Evolutionary conservation across 2,113 vertebrate genomes (phyloP).

Genomic region (Notiomystis cincta): DNA sequence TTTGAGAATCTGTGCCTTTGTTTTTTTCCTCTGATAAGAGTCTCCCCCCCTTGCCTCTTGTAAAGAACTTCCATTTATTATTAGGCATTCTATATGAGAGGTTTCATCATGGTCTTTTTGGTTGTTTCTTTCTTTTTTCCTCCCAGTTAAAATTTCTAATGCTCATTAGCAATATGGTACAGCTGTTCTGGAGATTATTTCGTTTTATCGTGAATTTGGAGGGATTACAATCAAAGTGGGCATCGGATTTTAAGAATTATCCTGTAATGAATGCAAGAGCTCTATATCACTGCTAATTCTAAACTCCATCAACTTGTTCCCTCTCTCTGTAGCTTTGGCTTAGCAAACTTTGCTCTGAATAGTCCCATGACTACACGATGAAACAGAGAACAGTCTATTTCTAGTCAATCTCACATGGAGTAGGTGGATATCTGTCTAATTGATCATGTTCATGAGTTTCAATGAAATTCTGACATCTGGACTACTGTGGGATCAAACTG

Average conservation of each 20-base stretch:
- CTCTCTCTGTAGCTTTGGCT: background rate
- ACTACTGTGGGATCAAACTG: background rate
- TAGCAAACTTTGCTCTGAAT: background rate
- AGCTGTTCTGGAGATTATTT: background rate
- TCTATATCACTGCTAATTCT: background rate
- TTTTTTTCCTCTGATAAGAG: background rate
- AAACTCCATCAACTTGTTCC: background rate
- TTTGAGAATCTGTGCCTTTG: background rate
- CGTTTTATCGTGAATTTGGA: background rate
- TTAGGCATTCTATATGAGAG: background rate
- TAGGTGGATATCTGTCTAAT: background rate
- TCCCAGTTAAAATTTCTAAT: background rate
- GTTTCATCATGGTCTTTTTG: background rate
- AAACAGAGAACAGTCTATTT: background rate
- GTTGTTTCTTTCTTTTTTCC: fast-evolving
- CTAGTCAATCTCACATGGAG: background rate
- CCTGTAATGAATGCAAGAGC: background rate
- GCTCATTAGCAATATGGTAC: background rate
- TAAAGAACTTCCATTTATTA: background rate
- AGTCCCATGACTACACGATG: background rate
- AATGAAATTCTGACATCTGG: background rate
- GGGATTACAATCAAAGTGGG: background rate
- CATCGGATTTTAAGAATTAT: background rate
- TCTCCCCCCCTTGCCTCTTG: background rate
- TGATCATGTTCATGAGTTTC: background rate